phyloP scores from a whole-genome alignment of 1,140 invertebrate genomes.

The Rhagoletis zephyria region DNA sequence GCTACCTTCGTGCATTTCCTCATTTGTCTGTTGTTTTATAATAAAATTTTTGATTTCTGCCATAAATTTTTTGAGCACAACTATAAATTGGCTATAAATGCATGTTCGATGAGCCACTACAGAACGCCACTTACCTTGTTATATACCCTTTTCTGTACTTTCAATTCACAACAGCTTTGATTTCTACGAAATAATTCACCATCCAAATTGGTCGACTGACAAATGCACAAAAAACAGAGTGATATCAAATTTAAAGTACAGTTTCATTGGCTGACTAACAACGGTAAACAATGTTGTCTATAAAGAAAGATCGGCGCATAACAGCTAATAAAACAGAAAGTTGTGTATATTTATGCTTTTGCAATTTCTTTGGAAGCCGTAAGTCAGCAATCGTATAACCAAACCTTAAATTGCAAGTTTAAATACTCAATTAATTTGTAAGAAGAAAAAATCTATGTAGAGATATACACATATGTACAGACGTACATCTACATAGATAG shows the following conservation, averaged over 20 bases:
- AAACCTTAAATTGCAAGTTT: not conserved
- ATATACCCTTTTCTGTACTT: not conserved
- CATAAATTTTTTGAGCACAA: constrained; percentile 39
- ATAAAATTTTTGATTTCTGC: constrained; percentile 48
- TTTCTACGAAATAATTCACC: constrained; percentile 27
- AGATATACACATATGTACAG: too few relatives aligned
- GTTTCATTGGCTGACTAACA: constrained; percentile 11
- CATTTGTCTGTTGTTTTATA: not conserved
- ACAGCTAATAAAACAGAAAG: not conserved
- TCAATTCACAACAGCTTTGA: not conserved
- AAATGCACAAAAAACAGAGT: constrained; percentile 21
- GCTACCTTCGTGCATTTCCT: too few relatives aligned
- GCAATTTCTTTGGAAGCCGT: not conserved
- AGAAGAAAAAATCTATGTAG: not conserved
- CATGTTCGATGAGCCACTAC: too few relatives aligned
- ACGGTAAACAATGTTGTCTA: constrained; percentile 28
- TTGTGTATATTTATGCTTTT: not conserved
- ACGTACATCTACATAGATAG: too few relatives aligned
- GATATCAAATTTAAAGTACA: constrained; percentile 28
- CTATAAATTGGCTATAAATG: constrained; percentile 34
- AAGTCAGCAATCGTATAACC: not conserved
- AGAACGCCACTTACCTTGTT: not conserved
- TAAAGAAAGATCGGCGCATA: not conserved
- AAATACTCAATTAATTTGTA: not conserved
- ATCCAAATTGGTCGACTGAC: constrained; percentile 17